Conservation (phyloP, 2,888 invertebrate genomes). For the Physocephala rufipes region DNA sequence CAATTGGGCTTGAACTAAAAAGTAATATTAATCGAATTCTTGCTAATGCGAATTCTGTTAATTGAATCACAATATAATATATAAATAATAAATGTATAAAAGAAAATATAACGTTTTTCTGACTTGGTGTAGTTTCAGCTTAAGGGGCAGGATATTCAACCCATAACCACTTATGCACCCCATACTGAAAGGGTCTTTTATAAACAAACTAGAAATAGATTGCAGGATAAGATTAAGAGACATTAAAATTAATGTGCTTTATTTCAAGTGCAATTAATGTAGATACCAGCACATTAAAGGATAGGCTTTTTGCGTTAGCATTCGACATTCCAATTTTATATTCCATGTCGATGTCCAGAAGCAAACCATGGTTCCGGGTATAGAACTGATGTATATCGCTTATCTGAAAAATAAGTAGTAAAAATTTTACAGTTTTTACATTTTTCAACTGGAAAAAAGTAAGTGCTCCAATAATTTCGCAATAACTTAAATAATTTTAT, state of each 20-base stretch:
- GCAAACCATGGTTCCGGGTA: conserved; percentile 71
- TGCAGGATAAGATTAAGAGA: conserved; percentile 28
- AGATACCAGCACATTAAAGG: conserved; percentile 23
- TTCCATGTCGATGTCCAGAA: conserved; percentile 65
- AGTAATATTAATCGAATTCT: too few relatives aligned
- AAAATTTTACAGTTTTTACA: conserved; percentile 22
- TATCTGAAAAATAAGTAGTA: conserved; percentile 66
- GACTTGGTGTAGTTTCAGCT: too few relatives aligned
- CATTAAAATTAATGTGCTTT: conserved; percentile 38
- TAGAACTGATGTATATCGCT: conserved; percentile 80
- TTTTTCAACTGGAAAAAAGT: neutral
- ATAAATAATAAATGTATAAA: too few relatives aligned
- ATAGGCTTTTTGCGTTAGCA: conserved; percentile 32
- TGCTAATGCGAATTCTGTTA: too few relatives aligned
- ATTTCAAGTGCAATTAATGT: conserved; percentile 31
- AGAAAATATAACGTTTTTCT: too few relatives aligned
- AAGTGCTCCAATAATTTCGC: neutral
- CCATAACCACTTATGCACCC: conserved; percentile 44
- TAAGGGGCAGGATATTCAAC: too few relatives aligned
- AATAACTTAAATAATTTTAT: neutral
- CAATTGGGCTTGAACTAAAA: too few relatives aligned
- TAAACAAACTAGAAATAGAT: neutral
- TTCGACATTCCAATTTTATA: conserved; percentile 64
- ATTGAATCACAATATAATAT: too few relatives aligned
- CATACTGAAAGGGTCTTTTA: conserved; percentile 33